Evolutionary conservation across 2,888 invertebrate genomes (phyloP).

Genomic region (Crioceris asparagi): DNA sequence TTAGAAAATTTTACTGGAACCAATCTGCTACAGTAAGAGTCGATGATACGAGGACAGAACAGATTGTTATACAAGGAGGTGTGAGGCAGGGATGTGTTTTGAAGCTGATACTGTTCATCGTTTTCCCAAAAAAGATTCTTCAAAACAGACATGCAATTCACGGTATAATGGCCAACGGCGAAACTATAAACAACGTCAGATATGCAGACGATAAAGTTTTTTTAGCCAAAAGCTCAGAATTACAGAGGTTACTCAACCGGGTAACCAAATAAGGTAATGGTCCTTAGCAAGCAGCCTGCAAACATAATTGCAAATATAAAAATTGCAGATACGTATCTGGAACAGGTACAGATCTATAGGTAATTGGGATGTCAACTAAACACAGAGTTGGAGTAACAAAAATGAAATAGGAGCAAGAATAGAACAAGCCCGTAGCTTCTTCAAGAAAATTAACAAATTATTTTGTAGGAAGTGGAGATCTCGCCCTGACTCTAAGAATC

Average conservation of each 20-base stretch:
- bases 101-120: too few relatives aligned
- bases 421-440: slow-evolving; percentile 7
- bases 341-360: slow-evolving; percentile 6
- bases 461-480: slow-evolving; percentile 10
- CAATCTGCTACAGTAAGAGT: too few relatives aligned
- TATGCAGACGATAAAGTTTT: slow-evolving; percentile 1
- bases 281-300: neutral
- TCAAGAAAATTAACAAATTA: slow-evolving; percentile 8
- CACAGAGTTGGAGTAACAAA: slow-evolving; percentile 5
- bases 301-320: neutral
- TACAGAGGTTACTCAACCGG: neutral
- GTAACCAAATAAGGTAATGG: neutral
- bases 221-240: neutral
- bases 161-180: too few relatives aligned
- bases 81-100: too few relatives aligned
- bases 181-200: neutral
- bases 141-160: too few relatives aligned
- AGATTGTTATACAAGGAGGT: neutral
- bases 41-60: neutral
- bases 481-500: slow-evolving; percentile 7
- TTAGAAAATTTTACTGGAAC: neutral
- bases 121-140: neutral
- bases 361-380: slow-evolving; percentile 7
- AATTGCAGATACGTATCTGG: neutral
- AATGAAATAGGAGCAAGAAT: slow-evolving; percentile 11